Base-by-base conservation (phyloP, 2,113 vertebrate genomes). In the Cebus imitator region DNA sequence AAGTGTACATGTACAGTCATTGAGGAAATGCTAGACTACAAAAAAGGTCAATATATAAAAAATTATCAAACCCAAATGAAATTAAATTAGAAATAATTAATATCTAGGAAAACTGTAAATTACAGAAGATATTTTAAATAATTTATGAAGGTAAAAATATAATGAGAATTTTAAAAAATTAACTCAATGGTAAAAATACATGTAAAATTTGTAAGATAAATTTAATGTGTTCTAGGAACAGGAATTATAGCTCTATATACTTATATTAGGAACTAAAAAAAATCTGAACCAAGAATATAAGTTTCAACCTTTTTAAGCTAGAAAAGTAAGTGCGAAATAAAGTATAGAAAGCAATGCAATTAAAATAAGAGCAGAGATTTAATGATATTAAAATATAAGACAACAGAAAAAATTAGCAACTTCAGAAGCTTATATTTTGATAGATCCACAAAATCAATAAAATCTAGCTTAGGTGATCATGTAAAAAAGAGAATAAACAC, bases 231-330 rank as follows among this genome's bases (percentile, higher is more conserved):
- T 10, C n/a, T 20, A 75, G 21, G 23, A 91, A 10, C 0, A 3
- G 20, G 70, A 58, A 55, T 75, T 76, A 45, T 1, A 92, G 16
- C 21, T 92, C 68, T 76, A 87, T 75, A 76, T 66, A 66, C 88
- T 96, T 76, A 87, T 83, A 82, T 61, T 94, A 37, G 10, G 50
- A 95, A 21, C n/a, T 10, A 37, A 87, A 76, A 68, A 48, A 76
- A 64, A 78, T 79, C 10, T 84, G 13, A 50, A 76, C 17, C 16
- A 78, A 93, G 30, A 9, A 80, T 17, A 21, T 45, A 85, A 14
- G 0, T 0, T 85, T 94, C 3, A 4, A 94, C 2, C 16, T 80
- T 72, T 48, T 58, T 68, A 89, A 88, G 13, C 45, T 32, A 85
- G 16, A 84, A 94, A 84, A 20, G 2, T 32, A 61, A 43, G 2